phyloP scores from a whole-genome alignment of 2,113 vertebrate species.

The Petromus typicus region DNA sequence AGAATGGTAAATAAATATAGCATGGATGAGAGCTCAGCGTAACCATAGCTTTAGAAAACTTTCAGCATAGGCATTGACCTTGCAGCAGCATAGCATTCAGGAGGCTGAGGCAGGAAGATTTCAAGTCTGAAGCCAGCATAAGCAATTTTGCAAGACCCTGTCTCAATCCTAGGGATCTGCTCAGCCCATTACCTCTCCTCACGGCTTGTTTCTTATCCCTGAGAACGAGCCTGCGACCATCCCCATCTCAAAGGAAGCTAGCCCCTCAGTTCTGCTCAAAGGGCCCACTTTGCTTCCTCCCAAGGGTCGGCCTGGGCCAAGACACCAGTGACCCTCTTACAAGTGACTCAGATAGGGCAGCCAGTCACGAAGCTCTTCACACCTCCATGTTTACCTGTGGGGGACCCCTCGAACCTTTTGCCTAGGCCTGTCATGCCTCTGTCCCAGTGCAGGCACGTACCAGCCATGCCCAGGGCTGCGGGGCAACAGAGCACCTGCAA shows the following conservation, averaged over 20 bases:
- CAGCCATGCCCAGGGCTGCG: not conserved
- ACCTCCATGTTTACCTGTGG: not conserved
- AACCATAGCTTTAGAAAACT: not conserved
- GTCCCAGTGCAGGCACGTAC: not conserved
- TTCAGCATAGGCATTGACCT: not conserved
- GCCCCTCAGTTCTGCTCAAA: no score
- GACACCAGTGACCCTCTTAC: not conserved
- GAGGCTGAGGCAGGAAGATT: not conserved
- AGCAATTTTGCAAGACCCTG: not conserved
- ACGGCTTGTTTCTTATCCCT: no score
- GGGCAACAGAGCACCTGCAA: not conserved
- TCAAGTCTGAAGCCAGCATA: not conserved
- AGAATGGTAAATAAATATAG: not conserved
- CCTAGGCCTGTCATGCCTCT: not conserved
- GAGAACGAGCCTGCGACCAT: no score
- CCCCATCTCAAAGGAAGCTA: no score
- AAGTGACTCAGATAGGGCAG: not conserved
- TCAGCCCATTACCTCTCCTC: not conserved
- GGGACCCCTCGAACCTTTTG: not conserved
- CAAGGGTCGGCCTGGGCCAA: not conserved
- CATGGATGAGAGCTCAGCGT: not conserved
- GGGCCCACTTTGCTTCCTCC: no score
- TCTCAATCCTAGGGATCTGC: not conserved
- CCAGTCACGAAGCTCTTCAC: not conserved
- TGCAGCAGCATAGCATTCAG: not conserved